These are phyloP conservation scores for Cheiracanthium punctorium DNA, from an alignment of 2,888 invertebrate genomes.

Conservation along the genomic window DNA sequence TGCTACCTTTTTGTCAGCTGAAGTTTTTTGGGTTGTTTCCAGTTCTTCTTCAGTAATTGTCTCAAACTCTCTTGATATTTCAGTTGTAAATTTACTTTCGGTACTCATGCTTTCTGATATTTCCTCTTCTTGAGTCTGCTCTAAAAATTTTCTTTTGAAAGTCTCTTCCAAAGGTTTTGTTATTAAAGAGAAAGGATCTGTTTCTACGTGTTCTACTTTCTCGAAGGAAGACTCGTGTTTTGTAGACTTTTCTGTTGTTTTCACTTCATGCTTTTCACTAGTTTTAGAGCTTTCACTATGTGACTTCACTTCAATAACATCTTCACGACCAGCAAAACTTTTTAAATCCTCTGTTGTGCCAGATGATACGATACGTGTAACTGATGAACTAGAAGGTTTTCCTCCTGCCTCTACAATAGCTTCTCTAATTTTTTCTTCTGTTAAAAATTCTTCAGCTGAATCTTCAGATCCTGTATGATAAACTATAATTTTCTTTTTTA, in stretches of 20 bases:
- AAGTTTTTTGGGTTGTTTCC: conserved; percentile 27
- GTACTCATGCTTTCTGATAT: conserved; percentile 19
- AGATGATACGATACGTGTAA: conserved; percentile 43
- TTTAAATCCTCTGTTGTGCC: conserved; percentile 57
- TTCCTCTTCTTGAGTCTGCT: conserved; percentile 15
- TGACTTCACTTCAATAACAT: conserved; percentile 40
- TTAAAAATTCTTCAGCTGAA: conserved; percentile 48
- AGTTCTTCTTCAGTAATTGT: conserved; percentile 9
- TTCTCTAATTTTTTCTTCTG: conserved; percentile 53
- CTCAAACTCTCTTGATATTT: conserved; percentile 28
- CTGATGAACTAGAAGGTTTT: conserved; percentile 21
- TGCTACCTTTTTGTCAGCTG: conserved; percentile 43
- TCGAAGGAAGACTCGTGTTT: conserved; percentile 21
- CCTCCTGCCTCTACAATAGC: conserved; percentile 53
- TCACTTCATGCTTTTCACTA: background rate
- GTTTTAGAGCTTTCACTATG: background rate
- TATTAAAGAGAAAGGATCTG: conserved; percentile 57
- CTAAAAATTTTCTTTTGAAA: conserved; percentile 38
- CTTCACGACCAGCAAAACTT: conserved; percentile 34
- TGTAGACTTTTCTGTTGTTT: conserved; percentile 16
- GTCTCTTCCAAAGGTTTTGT: conserved; percentile 61
- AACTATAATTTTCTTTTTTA: conserved; percentile 57
- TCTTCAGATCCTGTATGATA: conserved; percentile 49
- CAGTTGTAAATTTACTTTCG: background rate
- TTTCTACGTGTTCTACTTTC: conserved; percentile 34